Base-by-base conservation (phyloP, 2,888 invertebrate genomes). In the Psylliodes chrysocephalus region DNA sequence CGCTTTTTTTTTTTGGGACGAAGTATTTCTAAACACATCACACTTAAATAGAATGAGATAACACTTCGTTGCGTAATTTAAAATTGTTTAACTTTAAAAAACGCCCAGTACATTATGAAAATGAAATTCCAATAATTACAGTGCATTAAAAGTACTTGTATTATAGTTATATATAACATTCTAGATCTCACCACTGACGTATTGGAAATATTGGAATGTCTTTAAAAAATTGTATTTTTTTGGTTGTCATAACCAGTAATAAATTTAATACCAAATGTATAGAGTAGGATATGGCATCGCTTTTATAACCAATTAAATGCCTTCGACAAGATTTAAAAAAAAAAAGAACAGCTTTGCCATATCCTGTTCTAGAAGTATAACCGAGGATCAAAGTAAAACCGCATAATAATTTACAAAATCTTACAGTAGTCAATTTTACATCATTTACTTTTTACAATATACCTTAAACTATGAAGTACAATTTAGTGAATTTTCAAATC, bases 181-280 rank as follows among this genome's bases (percentile, higher is more conserved):
- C 46, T n/a, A 57, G 57, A 57, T 57, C 57, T 57, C 57, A 17
- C 57, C 47, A 25, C 47, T 57, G 46, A n/a, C 30, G 47, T n/a
- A n/a, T n/a, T n/a, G n/a, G n/a, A 56, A n/a, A 42, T n/a, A 56
- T 56, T 56, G 56, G 46, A 56, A 22, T 30, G 14, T 46, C 14
- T 47, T 47, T 4, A 25, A 47, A 47, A n/a, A n/a, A n/a, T n/a
- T n/a, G n/a, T n/a, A n/a, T n/a, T n/a, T n/a, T n/a, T n/a, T n/a
- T n/a, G n/a, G n/a, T n/a, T n/a, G n/a, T n/a, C n/a, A 35, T 35
- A 35, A 35, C 14, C n/a, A 12, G 14, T 35, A 35, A 35, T n/a
- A 12, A n/a, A 4, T 35, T 14, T 4, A 2, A 4, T 35, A 35
- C 14, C 6, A 14, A 35, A 6, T n/a, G n/a, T n/a, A n/a, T n/a